These are phyloP conservation scores for Rhorus exstirpatorius DNA, from an alignment of 2,888 invertebrate species.

Conservation along the genomic window DNA sequence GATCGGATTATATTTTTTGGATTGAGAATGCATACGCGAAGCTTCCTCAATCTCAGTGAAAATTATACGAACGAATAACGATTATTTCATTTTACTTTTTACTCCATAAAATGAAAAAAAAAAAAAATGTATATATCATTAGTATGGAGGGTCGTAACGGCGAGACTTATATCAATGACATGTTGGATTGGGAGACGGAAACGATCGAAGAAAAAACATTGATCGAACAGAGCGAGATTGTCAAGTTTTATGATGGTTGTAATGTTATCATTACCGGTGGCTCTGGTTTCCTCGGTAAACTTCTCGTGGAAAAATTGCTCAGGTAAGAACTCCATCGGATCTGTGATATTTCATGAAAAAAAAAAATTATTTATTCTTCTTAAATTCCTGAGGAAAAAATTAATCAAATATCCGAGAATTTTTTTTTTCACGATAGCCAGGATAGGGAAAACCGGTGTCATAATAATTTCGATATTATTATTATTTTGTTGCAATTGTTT, in stretches of 20 bases:
- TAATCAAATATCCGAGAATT: no score
- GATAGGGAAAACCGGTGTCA: no score
- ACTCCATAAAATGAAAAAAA: slow-evolving; percentile 11
- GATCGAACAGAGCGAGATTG: slow-evolving; percentile 77
- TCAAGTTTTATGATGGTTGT: slow-evolving; percentile 78
- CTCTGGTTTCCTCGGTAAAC: slow-evolving; percentile 83
- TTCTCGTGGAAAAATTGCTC: slow-evolving; percentile 83
- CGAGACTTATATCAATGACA: slow-evolving; percentile 52
- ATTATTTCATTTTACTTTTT: slow-evolving; percentile 17
- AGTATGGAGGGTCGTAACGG: slow-evolving; percentile 57
- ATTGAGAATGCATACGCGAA: no score
- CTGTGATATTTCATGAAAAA: not conserved
- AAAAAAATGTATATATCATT: no score
- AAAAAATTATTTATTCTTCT: not conserved
- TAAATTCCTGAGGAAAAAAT: no score
- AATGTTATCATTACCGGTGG: slow-evolving; percentile 84
- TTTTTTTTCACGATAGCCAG: no score
- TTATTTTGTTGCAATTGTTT: no score
- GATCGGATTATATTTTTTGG: no score
- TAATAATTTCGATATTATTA: no score
- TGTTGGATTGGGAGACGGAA: slow-evolving; percentile 67
- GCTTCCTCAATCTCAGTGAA: no score
- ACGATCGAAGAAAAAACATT: slow-evolving; percentile 48
- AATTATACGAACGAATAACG: no score
- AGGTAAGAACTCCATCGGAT: slow-evolving; percentile 77